A percentile compares a stretch with the other conserved stretches of the same genome.
Conservation (phyloP, 2,113 vertebrate species). For the Catharus fuscescens region DNA sequence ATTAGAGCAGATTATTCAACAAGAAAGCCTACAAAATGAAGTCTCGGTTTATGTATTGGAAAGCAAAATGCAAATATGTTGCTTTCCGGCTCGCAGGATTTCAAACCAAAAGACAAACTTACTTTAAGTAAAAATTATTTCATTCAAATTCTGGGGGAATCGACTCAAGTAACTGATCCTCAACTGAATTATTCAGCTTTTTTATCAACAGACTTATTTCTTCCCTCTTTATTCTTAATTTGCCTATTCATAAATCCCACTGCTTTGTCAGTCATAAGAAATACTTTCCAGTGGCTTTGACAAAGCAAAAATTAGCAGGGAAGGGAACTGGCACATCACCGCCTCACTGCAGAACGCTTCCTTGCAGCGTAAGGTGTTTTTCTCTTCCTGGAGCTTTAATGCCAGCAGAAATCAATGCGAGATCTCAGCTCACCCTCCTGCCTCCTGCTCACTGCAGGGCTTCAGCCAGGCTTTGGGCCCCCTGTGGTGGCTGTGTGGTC, state of each 20-base stretch:
- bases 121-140: conserved; percentile 61
- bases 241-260: conserved; percentile 65
- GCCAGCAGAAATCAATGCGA: not conserved
- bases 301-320: conserved; percentile 64
- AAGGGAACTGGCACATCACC: conserved; percentile 14
- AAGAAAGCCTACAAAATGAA: conserved; percentile 61
- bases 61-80: conserved; percentile 68
- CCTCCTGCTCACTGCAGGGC: fast-evolving
- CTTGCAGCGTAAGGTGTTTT: conserved; percentile 46
- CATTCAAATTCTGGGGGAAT: conserved; percentile 59
- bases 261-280: conserved; percentile 61
- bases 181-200: conserved; percentile 71
- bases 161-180: conserved; percentile 59
- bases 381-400: conserved; percentile 31
- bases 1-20: conserved; percentile 68
- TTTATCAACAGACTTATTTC: conserved; percentile 62
- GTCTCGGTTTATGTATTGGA: conserved; percentile 51
- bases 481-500: fast-evolving
- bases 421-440: not conserved
- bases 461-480: not conserved
- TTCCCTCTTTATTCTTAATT: conserved; percentile 59
- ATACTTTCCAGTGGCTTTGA: conserved; percentile 58
- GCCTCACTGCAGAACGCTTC: conserved; percentile 32
- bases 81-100: conserved; percentile 59
- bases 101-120: conserved; percentile 63